Evolutionary conservation across 2,113 vertebrate genomes (phyloP).

Genomic region (Setophaga petechia): DNA sequence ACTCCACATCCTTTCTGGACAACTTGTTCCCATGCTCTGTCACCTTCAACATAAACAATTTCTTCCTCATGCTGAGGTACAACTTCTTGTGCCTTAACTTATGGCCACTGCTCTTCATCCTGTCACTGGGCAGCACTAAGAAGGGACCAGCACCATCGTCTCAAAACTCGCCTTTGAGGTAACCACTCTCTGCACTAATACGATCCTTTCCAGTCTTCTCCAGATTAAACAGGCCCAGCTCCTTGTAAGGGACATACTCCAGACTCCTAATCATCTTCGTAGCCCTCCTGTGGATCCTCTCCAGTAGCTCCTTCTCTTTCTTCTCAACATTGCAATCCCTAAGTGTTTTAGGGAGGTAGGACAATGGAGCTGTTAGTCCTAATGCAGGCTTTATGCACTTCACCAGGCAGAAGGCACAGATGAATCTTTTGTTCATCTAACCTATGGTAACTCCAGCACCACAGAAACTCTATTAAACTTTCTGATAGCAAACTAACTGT

Average conservation of each 20-base stretch:
- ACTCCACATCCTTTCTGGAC: too few relatives aligned
- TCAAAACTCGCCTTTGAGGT: not conserved
- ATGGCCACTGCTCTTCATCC: not conserved
- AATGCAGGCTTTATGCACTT: not conserved
- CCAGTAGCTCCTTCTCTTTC: not conserved
- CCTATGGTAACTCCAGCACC: not conserved
- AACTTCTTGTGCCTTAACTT: not conserved
- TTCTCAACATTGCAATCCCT: not conserved
- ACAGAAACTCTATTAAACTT: not conserved
- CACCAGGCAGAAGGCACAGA: not conserved
- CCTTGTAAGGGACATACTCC: not conserved
- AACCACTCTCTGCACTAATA: not conserved
- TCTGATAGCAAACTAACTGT: not conserved
- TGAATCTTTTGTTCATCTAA: not conserved
- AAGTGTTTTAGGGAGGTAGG: accelerated
- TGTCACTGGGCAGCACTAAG: not conserved
- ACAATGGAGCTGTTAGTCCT: not conserved
- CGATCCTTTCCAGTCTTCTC: not conserved
- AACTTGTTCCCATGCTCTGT: not conserved
- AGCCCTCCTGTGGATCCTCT: not conserved
- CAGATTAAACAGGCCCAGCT: not conserved
- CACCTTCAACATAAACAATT: not conserved
- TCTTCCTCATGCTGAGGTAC: not conserved
- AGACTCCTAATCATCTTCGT: not conserved
- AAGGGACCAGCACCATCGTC: not conserved